Evolutionary conservation across 2,113 vertebrate species (phyloP), one percentile per base, ranked within the genome.

Genomic region (Cisticola juncidis): DNA sequence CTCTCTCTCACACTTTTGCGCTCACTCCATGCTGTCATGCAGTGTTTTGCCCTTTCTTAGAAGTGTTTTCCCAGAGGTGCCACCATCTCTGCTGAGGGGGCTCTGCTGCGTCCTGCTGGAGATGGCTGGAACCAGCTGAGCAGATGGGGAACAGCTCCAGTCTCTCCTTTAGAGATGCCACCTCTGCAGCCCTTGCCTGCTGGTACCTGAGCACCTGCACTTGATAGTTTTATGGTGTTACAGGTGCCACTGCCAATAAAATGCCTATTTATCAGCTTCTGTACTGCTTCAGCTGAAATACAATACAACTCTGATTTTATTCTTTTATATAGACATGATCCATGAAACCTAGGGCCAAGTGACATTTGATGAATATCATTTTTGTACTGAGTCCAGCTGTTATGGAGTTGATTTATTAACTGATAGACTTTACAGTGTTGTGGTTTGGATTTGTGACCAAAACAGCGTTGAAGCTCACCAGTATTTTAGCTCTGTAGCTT

Each of bases 111-210:
- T 51, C 56, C 22, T 7, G 9, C 4, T 57, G 57, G 21, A 83
- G 40, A 17, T 2, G 6, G 7, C 19, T 50, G n/a, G 60, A 73
- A 50, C 4, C 14, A 35, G 14, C 60, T 24, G 12, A 17, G 5
- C 2, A 38, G 22, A 28, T 38, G 48, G 23, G 38, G n/a, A 73
- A 12, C 9, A 73, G 20, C 2, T 14, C 19, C 1, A 1, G 3
- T 2, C 7, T 19, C 33, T 69, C 15, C 18, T 72, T n/a, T 9
- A 29, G 20, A 47, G 23, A 58, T 20, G 12, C 9, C 20, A 36
- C 3, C 3, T 29, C 38, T 62, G 44, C 13, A 80, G 17, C 9
- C 7, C 11, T 18, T 65, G 14, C 16, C 40, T 51, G 23, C 26
- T 2, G 2, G 7, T 60, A 47, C 14, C 35, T 81, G 26, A 14